Evolutionary conservation across 2,113 vertebrate genomes (phyloP).

Genomic region (Mastomys coucha): DNA sequence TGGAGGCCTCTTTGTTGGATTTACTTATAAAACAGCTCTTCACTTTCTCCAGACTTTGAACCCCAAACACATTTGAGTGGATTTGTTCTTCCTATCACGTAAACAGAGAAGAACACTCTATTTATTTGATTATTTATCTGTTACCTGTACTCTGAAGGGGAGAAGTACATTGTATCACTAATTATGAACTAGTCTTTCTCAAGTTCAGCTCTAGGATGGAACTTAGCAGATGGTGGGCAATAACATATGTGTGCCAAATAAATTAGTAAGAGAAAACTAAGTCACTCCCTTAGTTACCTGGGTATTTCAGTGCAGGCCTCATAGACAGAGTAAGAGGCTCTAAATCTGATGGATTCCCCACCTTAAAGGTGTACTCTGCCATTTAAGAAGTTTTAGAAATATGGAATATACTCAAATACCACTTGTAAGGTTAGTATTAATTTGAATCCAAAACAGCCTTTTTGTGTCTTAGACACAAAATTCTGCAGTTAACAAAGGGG

Average conservation of each 20-base stretch:
- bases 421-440: not conserved
- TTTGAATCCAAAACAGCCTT: slow-evolving; percentile 1
- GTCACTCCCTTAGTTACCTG: not conserved
- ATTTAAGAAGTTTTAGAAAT: slow-evolving; percentile 2
- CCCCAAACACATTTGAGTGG: not conserved
- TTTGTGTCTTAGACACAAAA: not conserved
- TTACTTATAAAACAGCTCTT: not conserved
- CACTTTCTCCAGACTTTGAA: slow-evolving; percentile 33
- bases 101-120: not conserved
- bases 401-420: not conserved
- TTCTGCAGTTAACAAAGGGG: slow-evolving; percentile 27
- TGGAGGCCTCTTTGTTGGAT: not conserved
- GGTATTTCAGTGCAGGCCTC: not conserved
- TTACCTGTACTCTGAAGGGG: not conserved
- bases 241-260: not conserved
- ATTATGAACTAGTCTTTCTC: not conserved
- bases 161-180: not conserved
- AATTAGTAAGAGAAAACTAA: not conserved
- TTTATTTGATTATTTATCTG: not conserved
- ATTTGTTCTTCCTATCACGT: not conserved
- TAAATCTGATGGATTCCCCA: not conserved
- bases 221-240: not conserved
- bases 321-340: not conserved
- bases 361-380: not conserved
- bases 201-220: not conserved